A percentile compares a stretch with the other conserved stretches of the same genome.
These are phyloP conservation scores for Phymatocera aterrima DNA, from an alignment of 2,888 invertebrate genomes.

Conservation along the genomic window DNA sequence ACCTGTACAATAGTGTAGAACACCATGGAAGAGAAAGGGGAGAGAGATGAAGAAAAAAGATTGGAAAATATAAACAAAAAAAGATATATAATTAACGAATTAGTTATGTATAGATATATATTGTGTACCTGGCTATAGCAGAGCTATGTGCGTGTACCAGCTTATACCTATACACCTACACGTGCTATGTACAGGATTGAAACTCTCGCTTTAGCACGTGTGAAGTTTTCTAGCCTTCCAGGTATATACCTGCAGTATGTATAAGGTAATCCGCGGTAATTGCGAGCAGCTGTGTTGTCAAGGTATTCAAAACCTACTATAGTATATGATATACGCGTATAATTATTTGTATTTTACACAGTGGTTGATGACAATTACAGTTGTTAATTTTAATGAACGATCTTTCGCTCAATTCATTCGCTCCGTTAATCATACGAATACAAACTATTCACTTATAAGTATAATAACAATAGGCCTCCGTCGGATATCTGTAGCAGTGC, in stretches of 20 bases:
- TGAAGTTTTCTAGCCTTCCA: neutral
- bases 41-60: neutral
- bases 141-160: no score
- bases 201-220: constrained; percentile 19
- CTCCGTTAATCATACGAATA: neutral
- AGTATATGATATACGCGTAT: neutral
- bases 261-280: no score
- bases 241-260: neutral
- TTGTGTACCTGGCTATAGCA: no score
- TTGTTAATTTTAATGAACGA: constrained; percentile 1
- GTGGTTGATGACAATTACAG: constrained; percentile 15
- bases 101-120: no score
- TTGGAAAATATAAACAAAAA: neutral
- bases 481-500: neutral
- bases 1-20: neutral
- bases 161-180: no score
- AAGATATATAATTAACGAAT: neutral
- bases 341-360: no score
- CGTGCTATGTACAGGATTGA: constrained; percentile 12
- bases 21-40: neutral
- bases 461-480: no score
- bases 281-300: neutral
- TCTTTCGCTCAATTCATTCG: neutral
- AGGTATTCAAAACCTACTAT: neutral
- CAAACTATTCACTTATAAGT: neutral